These are phyloP conservation scores for Harpegnathos saltator DNA, from an alignment of 1,140 invertebrate species.

Conservation along the genomic window DNA sequence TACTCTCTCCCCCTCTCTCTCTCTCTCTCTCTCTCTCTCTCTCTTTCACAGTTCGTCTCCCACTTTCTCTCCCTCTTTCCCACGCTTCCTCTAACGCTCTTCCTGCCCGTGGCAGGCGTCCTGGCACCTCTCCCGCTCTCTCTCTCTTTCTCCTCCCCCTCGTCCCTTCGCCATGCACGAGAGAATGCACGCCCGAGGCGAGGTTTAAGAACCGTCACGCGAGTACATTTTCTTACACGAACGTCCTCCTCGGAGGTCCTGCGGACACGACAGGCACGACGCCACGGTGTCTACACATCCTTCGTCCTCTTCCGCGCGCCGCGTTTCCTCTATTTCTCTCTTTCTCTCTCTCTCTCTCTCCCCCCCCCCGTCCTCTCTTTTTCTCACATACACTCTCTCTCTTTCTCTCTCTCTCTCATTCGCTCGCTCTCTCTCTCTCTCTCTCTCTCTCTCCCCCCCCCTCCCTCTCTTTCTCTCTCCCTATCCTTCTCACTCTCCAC, in stretches of 20 bases:
- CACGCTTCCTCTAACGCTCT: background rate
- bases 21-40: background rate
- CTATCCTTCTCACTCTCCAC: background rate
- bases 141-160: background rate
- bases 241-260: conserved; percentile 43
- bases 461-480: background rate
- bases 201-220: conserved; percentile 45
- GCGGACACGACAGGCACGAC: conserved; percentile 30
- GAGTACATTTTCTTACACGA: conserved; percentile 50
- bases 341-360: background rate
- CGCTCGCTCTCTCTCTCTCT: conserved; percentile 17
- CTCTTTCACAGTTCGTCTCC: conserved; percentile 2
- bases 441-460: background rate
- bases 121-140: background rate
- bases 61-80: conserved; percentile 2
- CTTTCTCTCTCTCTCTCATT: background rate
- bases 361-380: too few species aligned
- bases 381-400: background rate
- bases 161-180: background rate
- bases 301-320: conserved; percentile 30
- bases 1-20: background rate
- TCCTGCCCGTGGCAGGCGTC: conserved; percentile 12
- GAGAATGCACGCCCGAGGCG: conserved; percentile 26
- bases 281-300: conserved; percentile 38
- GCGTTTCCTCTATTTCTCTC: background rate